These are phyloP conservation scores for Drosophila hydei DNA, from an alignment of 1,140 invertebrate species.

Conservation along the genomic window DNA sequence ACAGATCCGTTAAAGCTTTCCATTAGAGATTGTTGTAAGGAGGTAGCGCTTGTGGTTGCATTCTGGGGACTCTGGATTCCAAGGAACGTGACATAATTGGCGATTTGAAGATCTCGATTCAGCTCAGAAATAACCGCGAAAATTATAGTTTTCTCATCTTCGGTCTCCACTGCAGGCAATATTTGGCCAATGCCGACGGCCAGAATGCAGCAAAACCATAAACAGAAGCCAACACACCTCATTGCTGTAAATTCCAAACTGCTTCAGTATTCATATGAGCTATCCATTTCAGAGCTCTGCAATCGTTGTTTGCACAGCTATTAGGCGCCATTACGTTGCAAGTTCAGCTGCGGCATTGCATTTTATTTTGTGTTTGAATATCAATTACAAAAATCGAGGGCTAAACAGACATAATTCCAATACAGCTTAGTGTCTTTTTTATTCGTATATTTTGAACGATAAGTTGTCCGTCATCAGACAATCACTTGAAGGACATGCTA, in stretches of 20 bases:
- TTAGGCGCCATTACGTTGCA: background rate
- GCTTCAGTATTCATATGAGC: background rate
- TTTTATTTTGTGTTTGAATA: no score
- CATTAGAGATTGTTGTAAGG: background rate
- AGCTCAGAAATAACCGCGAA: background rate
- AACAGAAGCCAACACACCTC: background rate
- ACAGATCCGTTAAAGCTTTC: background rate
- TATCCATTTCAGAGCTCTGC: background rate
- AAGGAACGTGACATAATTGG: background rate
- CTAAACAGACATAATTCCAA: no score
- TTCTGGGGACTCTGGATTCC: background rate
- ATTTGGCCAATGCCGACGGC: background rate
- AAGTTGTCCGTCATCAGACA: no score
- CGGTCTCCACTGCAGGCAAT: background rate
- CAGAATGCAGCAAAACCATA: constrained; percentile 4
- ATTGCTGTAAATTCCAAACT: constrained; percentile 7
- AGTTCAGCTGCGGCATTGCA: background rate
- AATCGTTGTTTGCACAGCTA: constrained; percentile 8
- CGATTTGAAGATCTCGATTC: background rate
- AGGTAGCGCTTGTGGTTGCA: no score
- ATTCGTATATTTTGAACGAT: no score
- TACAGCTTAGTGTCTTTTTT: no score
- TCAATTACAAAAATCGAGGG: no score
- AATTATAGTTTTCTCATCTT: background rate
- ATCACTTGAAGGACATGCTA: no score